phyloP scores from a whole-genome alignment of 2,113 vertebrate species.

The Propithecus coquereli region DNA sequence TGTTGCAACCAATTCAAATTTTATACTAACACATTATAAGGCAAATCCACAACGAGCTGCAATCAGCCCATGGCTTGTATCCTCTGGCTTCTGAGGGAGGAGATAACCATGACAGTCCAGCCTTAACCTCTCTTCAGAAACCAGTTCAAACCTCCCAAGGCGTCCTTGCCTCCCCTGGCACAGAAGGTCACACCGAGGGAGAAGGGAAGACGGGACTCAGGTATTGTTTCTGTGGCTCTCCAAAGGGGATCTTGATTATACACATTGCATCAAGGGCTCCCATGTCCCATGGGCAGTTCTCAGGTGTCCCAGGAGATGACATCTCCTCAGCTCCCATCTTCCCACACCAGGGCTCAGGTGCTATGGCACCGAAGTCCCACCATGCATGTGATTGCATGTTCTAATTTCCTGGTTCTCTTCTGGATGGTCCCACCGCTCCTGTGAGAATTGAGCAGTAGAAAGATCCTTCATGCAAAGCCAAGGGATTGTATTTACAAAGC shows the following conservation, averaged over 20 bases:
- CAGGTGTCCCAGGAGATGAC: background rate
- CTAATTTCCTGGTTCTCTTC: background rate
- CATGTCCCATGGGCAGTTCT: background rate
- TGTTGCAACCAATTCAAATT: background rate
- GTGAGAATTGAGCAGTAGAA: background rate
- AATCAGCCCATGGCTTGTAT: background rate
- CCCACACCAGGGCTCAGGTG: background rate
- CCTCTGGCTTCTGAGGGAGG: background rate
- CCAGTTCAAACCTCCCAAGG: background rate
- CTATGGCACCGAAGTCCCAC: background rate
- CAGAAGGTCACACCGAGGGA: background rate
- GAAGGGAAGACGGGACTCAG: background rate
- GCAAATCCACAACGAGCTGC: background rate
- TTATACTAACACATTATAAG: background rate
- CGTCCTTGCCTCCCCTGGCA: background rate
- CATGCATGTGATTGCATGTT: background rate
- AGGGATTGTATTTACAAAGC: slow-evolving; percentile 23
- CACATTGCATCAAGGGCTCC: background rate
- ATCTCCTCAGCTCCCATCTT: background rate
- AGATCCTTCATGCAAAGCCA: slow-evolving; percentile 43
- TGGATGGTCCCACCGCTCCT: background rate
- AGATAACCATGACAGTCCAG: background rate
- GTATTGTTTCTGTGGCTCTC: background rate
- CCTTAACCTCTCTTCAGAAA: background rate
- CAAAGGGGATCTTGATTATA: background rate